Base-by-base conservation (phyloP, 2,888 invertebrate species). In the Polydrusus pterygomalis region DNA sequence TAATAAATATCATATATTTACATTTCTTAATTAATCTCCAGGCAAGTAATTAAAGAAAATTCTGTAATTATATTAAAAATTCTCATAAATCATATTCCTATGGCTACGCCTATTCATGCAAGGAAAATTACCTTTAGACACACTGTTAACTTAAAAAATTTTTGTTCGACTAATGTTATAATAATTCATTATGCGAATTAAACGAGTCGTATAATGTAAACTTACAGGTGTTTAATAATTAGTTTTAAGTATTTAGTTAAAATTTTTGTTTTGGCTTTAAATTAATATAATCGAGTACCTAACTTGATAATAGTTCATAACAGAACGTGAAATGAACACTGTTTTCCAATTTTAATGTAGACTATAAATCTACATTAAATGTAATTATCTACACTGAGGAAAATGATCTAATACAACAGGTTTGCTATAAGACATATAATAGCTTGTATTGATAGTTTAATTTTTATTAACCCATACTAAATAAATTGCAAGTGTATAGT, bases 1-100 rank as follows among this genome's bases (percentile, higher is more conserved):
- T 20, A 51, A 51, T 51, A 51, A 51, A 51, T 20, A 9, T n/a
- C 15, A 51, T 45, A 51, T 47, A 72, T 72, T 72, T 72, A 56
- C 72, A 72, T 72, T 54, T 45, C 30, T 58, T 56, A 72, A 72
- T 72, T 72, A 72, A 65, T 65, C 54, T 72, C 65, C 65, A 11
- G 20, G 18, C 47, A 51, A 58, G 30, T 65, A 72, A 72, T 72
- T 72, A 72, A 72, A 72, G 38, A 65, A 65, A 65, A 65, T 51
- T n/a, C 13, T 30, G 45, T 54, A 72, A 56, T 65, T 56, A 72
- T 72, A 63, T 65, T 64, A 71, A 72, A 43, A 65, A 17, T 54
- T 17, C 34, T 38, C 18, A 65, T 72, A 65, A 72, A 72, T 72
- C 65, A 65, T 56, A 38, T 15, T 51, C 9, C 8, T 8, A 2